Evolutionary conservation across 2,113 vertebrate species (phyloP), one percentile per base, ranked within the genome.

Genomic region (Trinectes maculatus): DNA sequence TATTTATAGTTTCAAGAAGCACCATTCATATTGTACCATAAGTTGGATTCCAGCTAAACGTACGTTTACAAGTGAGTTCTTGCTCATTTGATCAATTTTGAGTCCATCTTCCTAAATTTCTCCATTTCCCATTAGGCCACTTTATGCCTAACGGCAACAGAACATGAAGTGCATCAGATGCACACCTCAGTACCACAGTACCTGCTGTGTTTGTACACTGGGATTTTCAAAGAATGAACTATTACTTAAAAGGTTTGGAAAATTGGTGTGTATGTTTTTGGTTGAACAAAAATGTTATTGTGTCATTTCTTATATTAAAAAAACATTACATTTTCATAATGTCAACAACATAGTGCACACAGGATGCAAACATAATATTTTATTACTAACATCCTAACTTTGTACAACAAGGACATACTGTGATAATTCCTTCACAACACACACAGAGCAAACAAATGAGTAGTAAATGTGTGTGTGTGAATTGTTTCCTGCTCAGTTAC

Each of bases 401-500:
- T 49, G 16, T 29, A 18, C 25, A 49, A 10, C 15, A 51, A 3
- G 16, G 24, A 18, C 9, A 15, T 4, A n/a, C 1, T 28, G 18
- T n/a, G 25, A 18, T n/a, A 3, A 34, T 15, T n/a, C 18, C 18
- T 22, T 2, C 15, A 22, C 5, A 22, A 10, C 28, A 5, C n/a
- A n/a, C 29, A 2, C n/a, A 22, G 13, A 6, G 36, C 2, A 39
- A 49, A 6, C 11, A 25, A 44, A 19, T 34, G 6, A 31, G 13
- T 18, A 3, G 3, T 9, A 34, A 22, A 33, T 22, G 9, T 43
- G 29, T 3, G 26, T 46, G 57, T 51, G 89, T 87, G 91, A 90
- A 40, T 91, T 95, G 93, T 95, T 95, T 96, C 95, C 95, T 94
- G 95, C 94, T 95, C 94, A 95, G 91, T 94, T 94, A 95, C 96